Conservation (phyloP, 2,113 vertebrate genomes). For the Chaenogobius annularis region DNA sequence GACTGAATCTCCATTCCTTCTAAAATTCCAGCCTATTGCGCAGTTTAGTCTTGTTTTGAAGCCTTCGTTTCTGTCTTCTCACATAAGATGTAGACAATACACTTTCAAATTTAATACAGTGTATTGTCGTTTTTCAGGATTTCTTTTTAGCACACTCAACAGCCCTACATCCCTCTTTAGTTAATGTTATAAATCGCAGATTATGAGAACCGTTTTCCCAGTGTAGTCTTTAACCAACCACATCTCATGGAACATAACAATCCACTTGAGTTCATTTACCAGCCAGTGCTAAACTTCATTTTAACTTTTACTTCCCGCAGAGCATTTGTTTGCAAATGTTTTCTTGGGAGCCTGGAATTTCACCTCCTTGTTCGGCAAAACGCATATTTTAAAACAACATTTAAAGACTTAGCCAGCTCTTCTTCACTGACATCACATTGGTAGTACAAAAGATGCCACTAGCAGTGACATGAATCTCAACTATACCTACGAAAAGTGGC, state of each 20-base stretch:
- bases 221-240: background rate
- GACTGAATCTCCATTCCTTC: no score
- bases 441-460: conserved; percentile 10
- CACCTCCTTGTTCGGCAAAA: background rate
- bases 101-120: no score
- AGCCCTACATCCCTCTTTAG: background rate
- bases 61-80: background rate
- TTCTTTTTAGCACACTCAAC: background rate
- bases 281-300: background rate
- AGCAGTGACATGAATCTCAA: conserved; percentile 8
- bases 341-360: background rate
- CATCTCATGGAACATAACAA: background rate
- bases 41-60: no score
- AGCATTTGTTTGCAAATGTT: background rate
- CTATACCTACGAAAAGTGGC: conserved; percentile 4
- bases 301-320: background rate
- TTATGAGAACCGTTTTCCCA: background rate
- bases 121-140: background rate
- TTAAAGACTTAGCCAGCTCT: background rate
- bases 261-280: background rate
- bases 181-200: background rate
- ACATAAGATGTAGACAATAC: background rate
- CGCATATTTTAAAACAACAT: background rate
- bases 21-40: no score
- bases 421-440: background rate